These are phyloP conservation scores for Oncorhynchus clarkii DNA, from an alignment of 2,113 vertebrate genomes.

Conservation along the genomic window DNA sequence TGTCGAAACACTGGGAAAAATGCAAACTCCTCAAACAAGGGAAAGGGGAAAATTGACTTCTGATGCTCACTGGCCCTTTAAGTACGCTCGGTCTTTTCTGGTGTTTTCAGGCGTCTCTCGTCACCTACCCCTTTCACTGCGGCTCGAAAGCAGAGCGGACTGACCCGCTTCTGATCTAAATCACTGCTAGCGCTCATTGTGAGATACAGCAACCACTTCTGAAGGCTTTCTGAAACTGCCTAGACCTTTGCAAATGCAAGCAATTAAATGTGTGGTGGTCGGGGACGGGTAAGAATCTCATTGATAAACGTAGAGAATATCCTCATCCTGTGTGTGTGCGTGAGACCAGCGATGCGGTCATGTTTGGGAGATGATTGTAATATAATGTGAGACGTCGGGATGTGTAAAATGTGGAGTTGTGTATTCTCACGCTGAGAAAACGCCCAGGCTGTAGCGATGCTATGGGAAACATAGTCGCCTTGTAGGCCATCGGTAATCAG, in stretches of 20 bases:
- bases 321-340: slow-evolving; percentile 4
- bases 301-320: neutral
- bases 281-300: slow-evolving; percentile 75
- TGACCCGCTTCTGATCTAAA: slow-evolving; percentile 59
- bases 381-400: neutral
- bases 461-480: slow-evolving; percentile 47
- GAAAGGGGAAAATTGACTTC: neutral
- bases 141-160: slow-evolving; percentile 66
- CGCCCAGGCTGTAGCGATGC: slow-evolving; percentile 26
- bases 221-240: slow-evolving; percentile 35
- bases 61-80: slow-evolving; percentile 58
- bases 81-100: slow-evolving; percentile 65
- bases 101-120: slow-evolving; percentile 50
- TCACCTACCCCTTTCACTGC: slow-evolving; percentile 64
- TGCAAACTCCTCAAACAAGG: neutral
- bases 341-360: slow-evolving; percentile 32
- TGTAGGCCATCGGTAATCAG: slow-evolving; percentile 61
- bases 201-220: slow-evolving; percentile 32
- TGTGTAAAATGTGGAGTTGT: neutral
- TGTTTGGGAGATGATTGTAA: slow-evolving; percentile 49
- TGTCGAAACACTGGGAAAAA: too few species aligned
- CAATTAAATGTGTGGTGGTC: slow-evolving; percentile 81
- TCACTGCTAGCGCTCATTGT: slow-evolving; percentile 32
- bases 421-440: neutral
- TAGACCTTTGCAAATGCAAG: slow-evolving; percentile 70